Evolutionary conservation across 2,113 vertebrate species (phyloP).

Genomic region (Triplophysa rosa): DNA sequence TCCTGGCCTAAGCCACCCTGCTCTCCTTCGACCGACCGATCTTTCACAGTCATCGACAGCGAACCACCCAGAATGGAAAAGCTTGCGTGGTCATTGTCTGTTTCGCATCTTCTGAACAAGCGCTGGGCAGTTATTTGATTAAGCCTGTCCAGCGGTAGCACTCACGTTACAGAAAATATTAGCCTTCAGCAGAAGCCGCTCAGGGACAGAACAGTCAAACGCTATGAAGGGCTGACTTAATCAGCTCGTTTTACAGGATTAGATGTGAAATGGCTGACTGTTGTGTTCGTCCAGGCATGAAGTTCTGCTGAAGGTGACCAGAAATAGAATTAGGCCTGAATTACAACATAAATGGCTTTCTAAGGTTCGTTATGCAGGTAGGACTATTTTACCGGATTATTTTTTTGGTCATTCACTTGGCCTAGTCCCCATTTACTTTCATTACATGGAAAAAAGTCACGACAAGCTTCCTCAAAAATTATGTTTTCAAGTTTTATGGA

Average conservation of each 20-base stretch:
- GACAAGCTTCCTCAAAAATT: too few relatives aligned
- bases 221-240: conserved; percentile 17
- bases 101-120: conserved; percentile 27
- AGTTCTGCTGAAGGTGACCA: conserved; percentile 29
- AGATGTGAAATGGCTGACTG: conserved; percentile 9
- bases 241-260: conserved; percentile 45
- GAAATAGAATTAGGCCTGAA: not conserved
- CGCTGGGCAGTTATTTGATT: conserved; percentile 41
- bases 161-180: conserved; percentile 47
- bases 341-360: not conserved
- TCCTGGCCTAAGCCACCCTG: conserved; percentile 1
- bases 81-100: conserved; percentile 16
- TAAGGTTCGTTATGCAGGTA: not conserved
- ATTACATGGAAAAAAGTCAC: too few relatives aligned
- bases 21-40: not conserved
- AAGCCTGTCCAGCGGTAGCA: conserved; percentile 20
- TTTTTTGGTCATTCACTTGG: too few relatives aligned
- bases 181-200: conserved; percentile 43
- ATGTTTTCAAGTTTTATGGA: too few relatives aligned
- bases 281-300: conserved; percentile 13
- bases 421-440: too few relatives aligned
- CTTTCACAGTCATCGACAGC: not conserved
- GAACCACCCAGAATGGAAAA: not conserved
- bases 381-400: not conserved
- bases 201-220: conserved; percentile 27